Evolutionary conservation across 2,888 invertebrate species (phyloP), one percentile per base, ranked within the genome.

Genomic region (Cephus pygmeus): DNA sequence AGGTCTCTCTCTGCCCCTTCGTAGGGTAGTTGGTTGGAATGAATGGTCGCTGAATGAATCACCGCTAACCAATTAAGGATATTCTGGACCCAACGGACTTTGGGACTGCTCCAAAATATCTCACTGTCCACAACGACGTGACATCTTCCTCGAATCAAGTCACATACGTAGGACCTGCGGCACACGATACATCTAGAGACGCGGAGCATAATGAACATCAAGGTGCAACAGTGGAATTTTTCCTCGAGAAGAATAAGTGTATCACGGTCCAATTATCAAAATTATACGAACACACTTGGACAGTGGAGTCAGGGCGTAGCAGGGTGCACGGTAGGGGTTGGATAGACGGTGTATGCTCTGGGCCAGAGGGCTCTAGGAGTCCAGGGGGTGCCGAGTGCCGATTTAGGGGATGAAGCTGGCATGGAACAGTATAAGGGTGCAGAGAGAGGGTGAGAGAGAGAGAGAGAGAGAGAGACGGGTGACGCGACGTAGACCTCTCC

Each of bases 31-130:
- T 86, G 85, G 86, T 85, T 85, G 85, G 86, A 86, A 89, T 88
- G 88, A 90, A 90, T 89, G 88, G 87, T 87, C 85, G 88, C 56
- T 56, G 86, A 88, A 90, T 88, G 90, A 90, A 89, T 89, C 89
- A 90, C 88, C 56, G 85, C 87, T 83, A 88, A 88, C 90, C 89
- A 90, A 90, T 90, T 90, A 90, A 89, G 89, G 89, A 90, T 90
- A 23, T 56, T 56, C 56, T 56, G 56, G 9, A 56, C 56, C 56
- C 23, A 56, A 56, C 23, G 9, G 23, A 6, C 9, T 56, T 23
- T 56, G 23, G 56, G 56, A 9, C 56, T 23, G 9, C 23, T 56
- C 23, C 23, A 9, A 23, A 56, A 40, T 40, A 15, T 40, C 40
- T 40, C 40, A 40, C 40, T 40, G 40, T 40, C 40, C 1, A 40